Conservation (phyloP, 1,140 invertebrate genomes). For the Rhopalosiphum maidis region DNA sequence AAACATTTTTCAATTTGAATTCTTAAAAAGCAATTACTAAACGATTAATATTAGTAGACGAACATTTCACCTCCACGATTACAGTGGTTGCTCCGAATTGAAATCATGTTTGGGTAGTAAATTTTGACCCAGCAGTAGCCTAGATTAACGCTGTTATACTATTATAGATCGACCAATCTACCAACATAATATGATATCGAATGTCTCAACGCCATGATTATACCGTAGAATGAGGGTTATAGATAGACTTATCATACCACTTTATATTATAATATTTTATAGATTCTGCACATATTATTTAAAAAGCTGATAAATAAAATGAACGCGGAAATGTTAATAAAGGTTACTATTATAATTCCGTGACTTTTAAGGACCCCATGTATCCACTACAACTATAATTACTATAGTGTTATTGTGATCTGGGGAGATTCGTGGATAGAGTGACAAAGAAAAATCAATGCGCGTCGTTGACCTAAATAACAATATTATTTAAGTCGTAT, state of each 20-base stretch:
- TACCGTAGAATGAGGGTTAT: no score
- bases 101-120: not conserved
- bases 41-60: not conserved
- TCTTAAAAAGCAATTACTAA: not conserved
- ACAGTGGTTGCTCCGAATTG: not conserved
- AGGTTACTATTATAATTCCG: not conserved
- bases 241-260: not conserved
- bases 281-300: not conserved
- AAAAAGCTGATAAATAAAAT: not conserved
- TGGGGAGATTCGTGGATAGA: not conserved
- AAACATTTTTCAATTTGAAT: not conserved
- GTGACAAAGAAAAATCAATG: not conserved
- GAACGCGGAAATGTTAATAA: not conserved
- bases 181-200: not conserved
- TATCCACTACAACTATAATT: not conserved
- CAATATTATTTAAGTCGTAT: not conserved
- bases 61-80: not conserved
- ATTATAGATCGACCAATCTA: not conserved
- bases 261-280: not conserved
- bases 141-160: not conserved
- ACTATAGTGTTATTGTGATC: not conserved
- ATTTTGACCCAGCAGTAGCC: not conserved
- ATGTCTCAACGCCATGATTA: not conserved
- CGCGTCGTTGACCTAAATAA: constrained; percentile 19
- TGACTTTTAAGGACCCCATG: not conserved